Conservation (phyloP, 37 sponge, comb jelly and placozoan species). For the Sycon ciliatum region DNA sequence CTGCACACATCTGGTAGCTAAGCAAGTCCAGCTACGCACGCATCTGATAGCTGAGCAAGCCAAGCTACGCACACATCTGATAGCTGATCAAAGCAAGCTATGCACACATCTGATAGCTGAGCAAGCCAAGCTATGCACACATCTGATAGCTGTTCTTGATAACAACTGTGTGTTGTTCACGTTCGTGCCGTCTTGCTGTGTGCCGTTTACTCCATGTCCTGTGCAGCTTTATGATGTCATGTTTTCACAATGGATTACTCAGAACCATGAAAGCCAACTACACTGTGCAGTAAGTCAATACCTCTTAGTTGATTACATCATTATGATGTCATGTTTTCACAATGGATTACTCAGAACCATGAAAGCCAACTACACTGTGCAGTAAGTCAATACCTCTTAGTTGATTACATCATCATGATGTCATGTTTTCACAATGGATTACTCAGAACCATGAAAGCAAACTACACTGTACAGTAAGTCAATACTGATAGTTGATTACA, state of each 20-base stretch:
- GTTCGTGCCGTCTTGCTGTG: no score
- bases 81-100: no score
- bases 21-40: no score
- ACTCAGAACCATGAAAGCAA: conserved; percentile 88
- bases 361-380: conserved; percentile 60
- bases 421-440: conserved; percentile 80
- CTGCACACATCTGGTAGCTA: no score
- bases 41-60: no score
- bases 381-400: neutral
- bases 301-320: conserved; percentile 29
- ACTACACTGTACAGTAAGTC: conserved; percentile 12
- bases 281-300: conserved; percentile 50
- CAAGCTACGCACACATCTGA: no score
- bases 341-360: conserved; percentile 87
- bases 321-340: conserved; percentile 83
- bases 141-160: no score
- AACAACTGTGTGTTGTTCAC: no score
- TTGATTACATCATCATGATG: conserved; percentile 52
- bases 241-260: conserved; percentile 84
- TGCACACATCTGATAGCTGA: no score
- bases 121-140: no score
- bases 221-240: conserved; percentile 78
- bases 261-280: conserved; percentile 90
- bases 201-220: no score
- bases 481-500: no score